Base-by-base conservation (phyloP, 2,797 vertebrate genomes). In the Pelochelys cantorii region DNA sequence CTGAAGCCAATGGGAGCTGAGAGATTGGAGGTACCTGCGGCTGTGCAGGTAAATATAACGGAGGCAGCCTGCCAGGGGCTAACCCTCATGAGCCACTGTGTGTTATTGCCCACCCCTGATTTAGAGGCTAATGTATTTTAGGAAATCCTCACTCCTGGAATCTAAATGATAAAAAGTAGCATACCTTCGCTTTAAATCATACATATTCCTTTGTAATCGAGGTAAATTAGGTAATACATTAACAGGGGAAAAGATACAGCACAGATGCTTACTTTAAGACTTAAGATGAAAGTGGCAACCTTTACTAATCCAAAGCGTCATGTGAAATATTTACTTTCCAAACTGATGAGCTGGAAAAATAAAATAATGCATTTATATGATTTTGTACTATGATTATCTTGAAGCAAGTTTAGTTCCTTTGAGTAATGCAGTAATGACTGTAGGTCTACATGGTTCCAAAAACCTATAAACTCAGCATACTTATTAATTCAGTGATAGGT, bases 301-400 rank as follows among this genome's bases (percentile, higher is more conserved):
- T 87, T 91, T 87, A 59, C 52, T 55, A 84, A 29, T 77, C 1
- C 77, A 95, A 96, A 92, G 25, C 42, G 86, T 29, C 54, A 31
- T 4, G 29, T 11, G 9, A 48, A 89, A 89, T 56, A 80, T 22
- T 57, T 89, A 5, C 6, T 87, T 90, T 92, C 37, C 59, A 81
- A 78, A 89, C 42, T 48, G 81, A 48, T 84, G 88, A 89, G 88
- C 79, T 85, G 48, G 5, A 15, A 23, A 59, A 93, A 42, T 5
- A 87, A 81, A 89, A 78, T 27, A 88, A 60, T 18, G 75, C 3
- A 93, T 57, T 11, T 88, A n/a, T 84, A 86, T 78, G 13, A 34
- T 85, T 83, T 89, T 89, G 17, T 42, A 65, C 15, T 31, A n/a
- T 60, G 8, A 12, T 83, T 53, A 81, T 86, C 54, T 79, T 18